These are phyloP conservation scores for Callyntrura guangdongensis DNA, from an alignment of 2,888 invertebrate genomes.

Conservation along the genomic window DNA sequence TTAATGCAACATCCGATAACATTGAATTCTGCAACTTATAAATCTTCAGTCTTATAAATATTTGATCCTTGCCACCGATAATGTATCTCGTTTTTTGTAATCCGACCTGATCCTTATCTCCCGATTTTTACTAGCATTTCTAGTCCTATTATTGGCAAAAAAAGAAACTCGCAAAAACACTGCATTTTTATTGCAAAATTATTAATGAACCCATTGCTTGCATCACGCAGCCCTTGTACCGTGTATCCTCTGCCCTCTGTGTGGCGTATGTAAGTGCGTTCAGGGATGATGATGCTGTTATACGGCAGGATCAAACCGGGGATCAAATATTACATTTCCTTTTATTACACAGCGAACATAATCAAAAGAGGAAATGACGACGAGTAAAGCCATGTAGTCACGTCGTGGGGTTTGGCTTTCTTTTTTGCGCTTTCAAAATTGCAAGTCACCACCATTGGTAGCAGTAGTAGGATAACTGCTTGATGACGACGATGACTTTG, in stretches of 20 bases:
- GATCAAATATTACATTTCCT: constrained; percentile 40
- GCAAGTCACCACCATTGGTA: constrained; percentile 32
- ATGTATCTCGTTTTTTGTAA: neutral
- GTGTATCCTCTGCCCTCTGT: neutral
- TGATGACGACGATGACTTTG: constrained; percentile 26
- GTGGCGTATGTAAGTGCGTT: neutral
- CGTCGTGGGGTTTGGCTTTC: neutral
- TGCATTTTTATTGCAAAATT: constrained; percentile 48
- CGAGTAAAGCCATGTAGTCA: neutral
- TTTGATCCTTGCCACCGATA: neutral
- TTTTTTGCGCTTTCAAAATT: constrained; percentile 16
- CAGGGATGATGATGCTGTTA: neutral
- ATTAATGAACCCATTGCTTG: constrained; percentile 27
- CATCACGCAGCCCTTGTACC: neutral
- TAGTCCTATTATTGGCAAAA: neutral
- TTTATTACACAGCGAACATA: constrained; percentile 38
- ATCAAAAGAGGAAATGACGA: constrained; percentile 45
- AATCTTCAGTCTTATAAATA: neutral
- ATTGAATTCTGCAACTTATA: neutral
- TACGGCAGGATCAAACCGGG: neutral
- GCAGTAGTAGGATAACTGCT: no score
- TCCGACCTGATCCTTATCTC: neutral
- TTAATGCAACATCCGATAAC: neutral
- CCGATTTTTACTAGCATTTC: neutral
- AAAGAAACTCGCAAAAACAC: constrained; percentile 39